Base-by-base conservation (phyloP, 2,888 invertebrate species). In the Drosophila lacicola region DNA sequence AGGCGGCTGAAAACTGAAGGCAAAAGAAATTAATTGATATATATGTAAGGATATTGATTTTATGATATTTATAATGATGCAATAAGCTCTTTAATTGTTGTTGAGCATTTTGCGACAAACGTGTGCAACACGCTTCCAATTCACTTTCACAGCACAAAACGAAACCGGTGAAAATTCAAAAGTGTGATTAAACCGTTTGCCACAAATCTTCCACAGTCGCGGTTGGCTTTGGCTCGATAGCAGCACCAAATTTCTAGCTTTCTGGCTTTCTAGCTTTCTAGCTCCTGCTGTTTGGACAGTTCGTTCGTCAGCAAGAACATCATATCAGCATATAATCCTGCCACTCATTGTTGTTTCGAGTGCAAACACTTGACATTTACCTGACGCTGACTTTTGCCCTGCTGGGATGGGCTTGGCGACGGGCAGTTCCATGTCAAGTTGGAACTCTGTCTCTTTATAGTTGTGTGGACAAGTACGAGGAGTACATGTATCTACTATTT, bases 361-460 rank as follows among this genome's bases (percentile, higher is more conserved):
- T 37, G 34, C 55, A 63, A 47, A 19, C 50, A 62, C 57, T 54
- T 70, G 73, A 67, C 79, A 63, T 63, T 51, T 53, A 45, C 55
- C 62, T 62, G 58, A 51, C 49, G 33, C 45, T 57, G 60, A 50
- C 39, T 33, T 37, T 49, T 41, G 37, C 19, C 47, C 47, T 39
- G 55, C 44, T 33, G 11, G 29, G 29, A 0, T 29, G 8, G 2
- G 29, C 8, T 13, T 54, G 72, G 13, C 45, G 42, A 25, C 21
- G 21, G 21, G 5, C 21, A 37, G 41, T 39, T 11, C 13, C 36
- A 34, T 50, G 39, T 37, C 29, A 58, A 57, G 44, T 29, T 29
- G 51, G 2, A 8, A 2, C 29, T 29, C 29, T 29, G 8, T 55
- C 60, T 56, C 62, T 61, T 54, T 53, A 63, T 60, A 36, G 41